Base-by-base conservation (phyloP, 2,888 invertebrate genomes). In the Synanthedon andrenaeformis region DNA sequence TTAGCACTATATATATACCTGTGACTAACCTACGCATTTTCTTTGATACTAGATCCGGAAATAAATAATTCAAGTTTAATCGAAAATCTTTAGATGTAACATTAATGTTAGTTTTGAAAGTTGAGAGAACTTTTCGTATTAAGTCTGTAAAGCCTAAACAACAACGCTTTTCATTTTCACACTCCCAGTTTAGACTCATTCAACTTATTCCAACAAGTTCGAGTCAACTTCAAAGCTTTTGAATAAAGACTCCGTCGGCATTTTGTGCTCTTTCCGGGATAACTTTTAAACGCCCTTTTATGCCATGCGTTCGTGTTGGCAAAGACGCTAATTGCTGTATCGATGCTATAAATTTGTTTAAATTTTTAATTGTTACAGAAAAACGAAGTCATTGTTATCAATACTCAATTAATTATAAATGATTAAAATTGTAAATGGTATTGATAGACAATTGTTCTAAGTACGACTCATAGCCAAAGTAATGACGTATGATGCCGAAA, bases 181-280 rank as follows among this genome's bases (percentile, higher is more conserved):
- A 73, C 71, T 71, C 63, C 52, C 59, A 49, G 49, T 49, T 62
- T 61, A 59, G 54, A 64, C 62, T 62, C 62, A 56, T 59, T 58
- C 62, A 65, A 69, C 67, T 72, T 68, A 60, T 56, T 49, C 45
- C 45, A 45, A 45, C 49, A 56, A 63, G 56, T 61, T 59, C 57
- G 61, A 67, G 74, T 74, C 74, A 76, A 72, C 70, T 76, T 69
- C 58, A 75, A 76, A 74, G 72, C 73, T 70, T 72, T 69, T 70
- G 74, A 74, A 76, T 76, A 72, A 72, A 72, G 69, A 72, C 66
- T 66, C 23, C 65, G 66, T 49, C 53, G 50, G 68, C 61, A 63
- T 68, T 70, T 76, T 70, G 72, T 67, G 69, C 69, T 70, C 66
- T 70, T 76, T 72, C 65, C 59, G 61, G 57, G 58, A 58, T 57